Base-by-base conservation (phyloP, 2,113 vertebrate species). In the Triplophysa dalaica region DNA sequence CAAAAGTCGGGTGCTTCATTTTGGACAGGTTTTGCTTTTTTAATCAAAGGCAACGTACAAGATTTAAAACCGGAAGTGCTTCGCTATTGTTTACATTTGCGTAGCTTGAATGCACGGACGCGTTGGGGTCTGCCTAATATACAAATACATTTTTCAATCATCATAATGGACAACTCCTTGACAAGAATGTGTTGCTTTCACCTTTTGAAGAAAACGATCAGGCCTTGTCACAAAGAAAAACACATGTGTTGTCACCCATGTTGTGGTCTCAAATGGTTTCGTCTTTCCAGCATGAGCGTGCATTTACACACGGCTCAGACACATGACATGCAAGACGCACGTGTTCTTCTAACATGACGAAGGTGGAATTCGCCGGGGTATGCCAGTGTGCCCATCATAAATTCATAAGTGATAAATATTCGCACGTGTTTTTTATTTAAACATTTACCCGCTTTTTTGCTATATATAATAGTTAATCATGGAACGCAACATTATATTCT, bases 191-290 rank as follows among this genome's bases (percentile, higher is more conserved):
- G 3, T 50, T 13, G 48, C 12, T 17, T 14, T 6, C 50, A 52
- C 4, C 14, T 52, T 17, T 52, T 52, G 14, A 52, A 13, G 13
- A 17, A 43, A 24, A 48, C 8, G 16, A 19, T 70, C 48, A 52
- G 26, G 1, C 14, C 11, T 45, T 26, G 26, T 56, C 26, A n/a
- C 29, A 38, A 52, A n/a, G 21, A 22, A 8, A 24, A 48, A 22
- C n/a, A 22, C 11, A 58, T 21, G 54, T 58, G 52, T 5, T 24
- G n/a, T 5, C 43, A 64, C 75, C 75, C 62, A 8, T 77, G 17
- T 52, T 65, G 24, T 64, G 24, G 10, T 10, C 13, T 21, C 8
- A 24, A 65, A 38, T 77, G 75, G 75, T 77, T 65, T 50, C 48
- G 61, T 77, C 75, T 26, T 21, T 33, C 11, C 45, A 65, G 61